Conservation (phyloP, 2,888 invertebrate species). For the Diadromus collaris region DNA sequence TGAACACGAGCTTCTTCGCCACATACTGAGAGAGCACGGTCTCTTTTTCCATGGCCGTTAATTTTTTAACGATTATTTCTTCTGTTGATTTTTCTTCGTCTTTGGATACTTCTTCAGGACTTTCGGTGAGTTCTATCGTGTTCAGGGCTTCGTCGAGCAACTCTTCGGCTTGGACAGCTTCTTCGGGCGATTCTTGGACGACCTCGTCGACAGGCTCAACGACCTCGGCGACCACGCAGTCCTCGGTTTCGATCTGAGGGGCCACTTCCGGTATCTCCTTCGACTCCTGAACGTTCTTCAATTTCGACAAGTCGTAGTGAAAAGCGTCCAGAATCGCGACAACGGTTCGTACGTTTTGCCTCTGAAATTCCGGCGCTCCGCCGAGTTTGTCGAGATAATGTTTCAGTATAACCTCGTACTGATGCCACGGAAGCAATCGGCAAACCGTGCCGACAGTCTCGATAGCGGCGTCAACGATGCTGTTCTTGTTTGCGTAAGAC, state of each 20-base stretch:
- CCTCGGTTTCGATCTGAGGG: slow-evolving; percentile 65
- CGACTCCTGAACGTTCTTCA: slow-evolving; percentile 70
- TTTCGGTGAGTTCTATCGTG: slow-evolving; percentile 66
- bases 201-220: slow-evolving; percentile 71
- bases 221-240: no score
- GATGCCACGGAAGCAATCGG: slow-evolving; percentile 92
- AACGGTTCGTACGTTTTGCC: slow-evolving; percentile 89
- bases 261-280: slow-evolving; percentile 68
- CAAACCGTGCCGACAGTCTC: slow-evolving; percentile 90
- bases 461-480: slow-evolving; percentile 92
- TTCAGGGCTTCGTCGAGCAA: slow-evolving; percentile 76
- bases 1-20: slow-evolving; percentile 88
- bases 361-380: slow-evolving; percentile 88
- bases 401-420: slow-evolving; percentile 91
- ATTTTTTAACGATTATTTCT: slow-evolving; percentile 36
- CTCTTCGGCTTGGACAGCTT: slow-evolving; percentile 76
- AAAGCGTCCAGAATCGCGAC: slow-evolving; percentile 93
- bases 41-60: slow-evolving; percentile 79
- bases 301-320: slow-evolving; percentile 92
- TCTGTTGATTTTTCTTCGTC: slow-evolving; percentile 64
- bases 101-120: slow-evolving; percentile 73
- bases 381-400: slow-evolving; percentile 90
- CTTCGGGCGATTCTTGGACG: slow-evolving; percentile 70
- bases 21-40: slow-evolving; percentile 85
- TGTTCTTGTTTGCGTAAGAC: slow-evolving; percentile 88